These are phyloP conservation scores for Trichogramma dendrolimi DNA, from an alignment of 2,888 invertebrate species.

Conservation along the genomic window DNA sequence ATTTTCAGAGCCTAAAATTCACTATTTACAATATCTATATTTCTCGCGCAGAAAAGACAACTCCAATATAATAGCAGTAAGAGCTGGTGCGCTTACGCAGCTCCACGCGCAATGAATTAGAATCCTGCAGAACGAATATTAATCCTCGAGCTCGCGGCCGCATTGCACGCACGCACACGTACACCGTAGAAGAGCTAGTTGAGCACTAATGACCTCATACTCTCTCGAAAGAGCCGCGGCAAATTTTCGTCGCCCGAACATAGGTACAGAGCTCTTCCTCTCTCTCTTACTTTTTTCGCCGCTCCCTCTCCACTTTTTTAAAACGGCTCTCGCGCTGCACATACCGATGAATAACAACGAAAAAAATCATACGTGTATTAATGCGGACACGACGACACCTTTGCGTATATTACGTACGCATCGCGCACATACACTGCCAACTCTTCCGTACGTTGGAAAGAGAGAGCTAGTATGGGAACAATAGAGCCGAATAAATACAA, in stretches of 20 bases:
- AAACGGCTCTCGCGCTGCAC: not conserved
- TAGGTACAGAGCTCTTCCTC: not conserved
- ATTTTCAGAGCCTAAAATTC: no score
- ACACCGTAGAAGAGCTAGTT: constrained; percentile 31
- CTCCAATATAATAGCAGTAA: no score
- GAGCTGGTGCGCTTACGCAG: no score
- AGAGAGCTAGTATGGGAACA: constrained; percentile 33
- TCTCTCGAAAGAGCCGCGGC: constrained; percentile 28
- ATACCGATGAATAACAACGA: no score
- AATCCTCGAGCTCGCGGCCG: no score
- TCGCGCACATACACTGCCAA: no score
- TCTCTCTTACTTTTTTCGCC: not conserved
- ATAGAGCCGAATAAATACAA: constrained; percentile 46
- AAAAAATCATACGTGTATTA: not conserved
- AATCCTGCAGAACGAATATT: no score
- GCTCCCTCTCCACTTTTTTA: constrained; percentile 14
- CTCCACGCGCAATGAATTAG: no score
- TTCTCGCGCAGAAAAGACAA: no score
- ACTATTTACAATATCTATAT: no score
- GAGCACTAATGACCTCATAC: constrained; percentile 41
- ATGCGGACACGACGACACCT: constrained; percentile 5
- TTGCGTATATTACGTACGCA: constrained; percentile 18
- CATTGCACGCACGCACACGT: no score
- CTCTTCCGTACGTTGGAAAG: no score
- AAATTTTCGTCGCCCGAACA: constrained; percentile 1